Evolutionary conservation across 2,888 invertebrate genomes (phyloP), one percentile per base, ranked within the genome.

Genomic region (Sisyra terminalis): DNA sequence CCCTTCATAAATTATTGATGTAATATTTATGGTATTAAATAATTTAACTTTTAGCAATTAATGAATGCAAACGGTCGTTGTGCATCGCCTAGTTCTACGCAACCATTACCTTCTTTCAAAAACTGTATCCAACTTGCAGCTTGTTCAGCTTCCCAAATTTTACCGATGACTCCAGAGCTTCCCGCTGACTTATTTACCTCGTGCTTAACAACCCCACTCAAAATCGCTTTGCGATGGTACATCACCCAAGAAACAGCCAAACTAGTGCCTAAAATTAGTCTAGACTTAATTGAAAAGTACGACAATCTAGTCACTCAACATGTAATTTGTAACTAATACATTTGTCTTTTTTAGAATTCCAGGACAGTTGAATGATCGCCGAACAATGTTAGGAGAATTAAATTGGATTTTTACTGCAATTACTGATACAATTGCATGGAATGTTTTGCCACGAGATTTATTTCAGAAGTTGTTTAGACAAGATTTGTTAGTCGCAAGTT

Each of bases 401-500:
- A 98, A 98, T 70, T 98, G 98, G 98, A 96, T 99, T 58, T 98
- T 98, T 67, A 98, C 98, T 2, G 97, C 98, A 36, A 94, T 99
- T 52, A 98, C 98, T 0, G 98, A 99, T 63, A 98, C 98, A 8
- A 97, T 99, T 57, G 98, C 98, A 1, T 98, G 97, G 97, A 94
- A 94, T 60, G 87, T 86, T 34, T 69, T 99, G 53, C 90, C 94
- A 3, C 73, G 86, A 69, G 94, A 96, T 52, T 67, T 93, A 52
- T 97, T 98, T 66, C 96, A 98, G 67, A 87, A 84, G 60, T 67
- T 98, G 50, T 98, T 98, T 64, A 76, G 98, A 16, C 94, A 98
- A 61, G 98, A 98, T 64, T 70, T 98, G 50, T 72, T 98, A 43
- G 96, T 98, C n/a, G 98, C 98, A 45, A 92, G 92, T 59, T 71